These are phyloP conservation scores for Ara ararauna DNA, from an alignment of 2,797 vertebrate species.

Conservation along the genomic window DNA sequence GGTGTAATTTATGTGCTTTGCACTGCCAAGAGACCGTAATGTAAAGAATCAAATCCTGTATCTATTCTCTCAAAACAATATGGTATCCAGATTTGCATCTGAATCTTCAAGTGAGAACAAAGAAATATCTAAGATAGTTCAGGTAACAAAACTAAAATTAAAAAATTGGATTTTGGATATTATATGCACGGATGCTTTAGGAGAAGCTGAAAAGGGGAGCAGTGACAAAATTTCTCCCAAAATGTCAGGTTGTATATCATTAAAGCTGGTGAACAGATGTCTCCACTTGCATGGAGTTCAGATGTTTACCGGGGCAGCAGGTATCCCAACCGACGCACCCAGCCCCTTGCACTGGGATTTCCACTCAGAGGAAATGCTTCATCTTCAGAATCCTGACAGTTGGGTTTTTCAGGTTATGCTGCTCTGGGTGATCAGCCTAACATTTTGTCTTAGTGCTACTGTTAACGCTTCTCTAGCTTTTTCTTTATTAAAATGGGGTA, in stretches of 20 bases:
- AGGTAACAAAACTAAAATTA: neutral
- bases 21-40: neutral
- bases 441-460: rapidly evolving
- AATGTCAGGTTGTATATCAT: neutral
- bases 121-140: neutral
- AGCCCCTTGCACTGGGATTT: neutral
- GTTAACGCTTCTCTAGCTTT: neutral
- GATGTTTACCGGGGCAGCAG: neutral
- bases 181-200: neutral
- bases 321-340: neutral
- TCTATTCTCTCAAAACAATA: neutral
- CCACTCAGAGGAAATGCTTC: neutral
- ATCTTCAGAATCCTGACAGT: neutral
- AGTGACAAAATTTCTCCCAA: neutral
- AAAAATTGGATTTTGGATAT: neutral
- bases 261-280: neutral
- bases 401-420: neutral
- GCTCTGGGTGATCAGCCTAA: neutral
- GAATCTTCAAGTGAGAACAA: neutral
- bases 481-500: neutral
- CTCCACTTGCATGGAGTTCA: neutral
- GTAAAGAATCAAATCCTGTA: neutral
- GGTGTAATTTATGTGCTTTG: neutral
- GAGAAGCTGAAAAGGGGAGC: neutral
- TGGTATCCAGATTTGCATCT: neutral